These are phyloP conservation scores for Urosaurus nigricauda DNA, from an alignment of 2,797 vertebrate species.

Conservation along the genomic window DNA sequence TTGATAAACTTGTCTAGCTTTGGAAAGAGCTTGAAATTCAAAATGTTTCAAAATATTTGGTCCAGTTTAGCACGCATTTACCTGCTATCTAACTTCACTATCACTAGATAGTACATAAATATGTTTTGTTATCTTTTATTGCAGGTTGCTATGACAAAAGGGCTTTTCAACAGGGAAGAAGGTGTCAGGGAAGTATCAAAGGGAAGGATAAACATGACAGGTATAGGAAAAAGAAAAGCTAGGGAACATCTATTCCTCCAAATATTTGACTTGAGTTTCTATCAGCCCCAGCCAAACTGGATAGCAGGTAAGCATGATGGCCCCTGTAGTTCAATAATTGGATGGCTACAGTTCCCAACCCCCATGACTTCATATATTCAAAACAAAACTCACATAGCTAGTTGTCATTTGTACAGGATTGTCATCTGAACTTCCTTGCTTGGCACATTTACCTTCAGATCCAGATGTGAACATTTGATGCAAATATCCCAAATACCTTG, in stretches of 20 bases:
- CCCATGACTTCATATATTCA: neutral
- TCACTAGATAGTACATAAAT: neutral
- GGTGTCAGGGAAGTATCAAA: neutral
- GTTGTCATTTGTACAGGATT: neutral
- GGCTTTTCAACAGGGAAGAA: too few relatives aligned
- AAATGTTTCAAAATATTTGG: too few relatives aligned
- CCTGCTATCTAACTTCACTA: neutral
- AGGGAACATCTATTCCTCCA: neutral
- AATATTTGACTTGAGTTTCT: neutral
- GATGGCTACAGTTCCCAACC: neutral
- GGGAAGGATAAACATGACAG: neutral
- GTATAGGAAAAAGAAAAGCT: neutral
- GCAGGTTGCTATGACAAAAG: neutral
- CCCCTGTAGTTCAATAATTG: neutral
- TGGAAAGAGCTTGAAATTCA: too few relatives aligned
- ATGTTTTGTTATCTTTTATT: neutral
- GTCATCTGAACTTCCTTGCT: neutral
- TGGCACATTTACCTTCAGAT: constrained; percentile 25
- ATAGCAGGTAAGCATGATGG: neutral
- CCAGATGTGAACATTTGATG: constrained; percentile 26
- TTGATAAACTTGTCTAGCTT: too few relatives aligned
- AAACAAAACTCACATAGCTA: neutral
- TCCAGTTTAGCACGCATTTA: neutral
- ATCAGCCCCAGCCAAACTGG: neutral
- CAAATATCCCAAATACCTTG: constrained; percentile 46